phyloP scores from a whole-genome alignment of 2,888 invertebrate species.

The Baccha elongata region DNA sequence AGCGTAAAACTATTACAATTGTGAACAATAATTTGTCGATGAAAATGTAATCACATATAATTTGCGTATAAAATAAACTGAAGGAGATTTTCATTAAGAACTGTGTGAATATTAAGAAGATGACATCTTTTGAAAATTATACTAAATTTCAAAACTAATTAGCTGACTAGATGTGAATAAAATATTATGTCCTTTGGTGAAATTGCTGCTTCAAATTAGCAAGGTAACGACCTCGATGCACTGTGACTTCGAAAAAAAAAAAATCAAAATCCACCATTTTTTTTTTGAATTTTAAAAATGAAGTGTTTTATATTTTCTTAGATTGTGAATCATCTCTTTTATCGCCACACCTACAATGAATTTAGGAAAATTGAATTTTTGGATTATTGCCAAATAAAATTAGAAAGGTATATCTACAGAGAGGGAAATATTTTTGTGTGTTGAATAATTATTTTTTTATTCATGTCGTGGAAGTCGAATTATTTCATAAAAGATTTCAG shows the following conservation, averaged over 20 bases:
- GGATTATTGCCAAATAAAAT: constrained; percentile 51
- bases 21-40: constrained; percentile 45
- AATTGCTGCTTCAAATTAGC: neutral
- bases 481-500: too few species aligned
- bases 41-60: constrained; percentile 53
- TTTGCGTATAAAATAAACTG: constrained; percentile 12
- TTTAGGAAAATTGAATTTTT: constrained; percentile 30
- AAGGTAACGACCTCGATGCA: neutral
- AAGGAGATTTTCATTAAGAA: neutral
- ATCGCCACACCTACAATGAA: constrained; percentile 38
- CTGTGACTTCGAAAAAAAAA: neutral
- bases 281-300: neutral
- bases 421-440: constrained; percentile 18
- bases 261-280: neutral
- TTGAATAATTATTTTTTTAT: neutral
- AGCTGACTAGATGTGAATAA: neutral
- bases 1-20: constrained; percentile 35
- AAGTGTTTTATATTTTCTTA: constrained; percentile 43
- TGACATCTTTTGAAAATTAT: neutral
- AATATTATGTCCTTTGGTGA: constrained; percentile 13
- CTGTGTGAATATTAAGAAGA: neutral
- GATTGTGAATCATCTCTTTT: constrained; percentile 50
- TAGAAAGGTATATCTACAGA: neutral
- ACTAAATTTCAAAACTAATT: constrained; percentile 16
- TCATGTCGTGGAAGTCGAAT: too few species aligned